Conservation (phyloP, 2,113 vertebrate species). For the Lagenorhynchus albirostris region DNA sequence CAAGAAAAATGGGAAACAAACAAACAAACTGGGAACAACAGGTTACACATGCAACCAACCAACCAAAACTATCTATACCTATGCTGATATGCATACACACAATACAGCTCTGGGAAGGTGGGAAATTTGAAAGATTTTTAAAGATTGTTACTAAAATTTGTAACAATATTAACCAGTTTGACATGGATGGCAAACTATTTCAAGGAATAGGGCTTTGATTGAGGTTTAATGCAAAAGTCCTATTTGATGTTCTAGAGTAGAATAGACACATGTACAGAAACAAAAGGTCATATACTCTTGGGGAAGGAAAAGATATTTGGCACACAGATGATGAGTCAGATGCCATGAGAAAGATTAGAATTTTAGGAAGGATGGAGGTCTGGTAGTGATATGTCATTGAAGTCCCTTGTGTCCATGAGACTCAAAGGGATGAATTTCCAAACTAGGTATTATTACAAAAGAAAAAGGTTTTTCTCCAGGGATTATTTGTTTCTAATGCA, state of each 20-base stretch:
- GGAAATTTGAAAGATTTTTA: not conserved
- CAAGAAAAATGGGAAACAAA: not conserved
- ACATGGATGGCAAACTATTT: not conserved
- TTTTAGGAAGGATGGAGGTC: not conserved
- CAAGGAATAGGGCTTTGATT: not conserved
- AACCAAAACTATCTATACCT: no score
- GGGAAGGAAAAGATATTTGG: not conserved
- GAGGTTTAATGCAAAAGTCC: not conserved
- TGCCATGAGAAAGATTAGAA: not conserved
- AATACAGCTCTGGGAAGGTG: not conserved
- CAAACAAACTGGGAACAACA: not conserved
- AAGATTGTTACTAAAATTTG: not conserved
- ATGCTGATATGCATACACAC: accelerated
- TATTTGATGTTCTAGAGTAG: not conserved
- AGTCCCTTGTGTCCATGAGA: not conserved
- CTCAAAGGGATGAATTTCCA: not conserved
- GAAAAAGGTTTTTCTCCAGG: not conserved
- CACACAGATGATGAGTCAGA: not conserved
- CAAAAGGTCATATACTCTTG: not conserved
- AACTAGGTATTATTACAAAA: not conserved
- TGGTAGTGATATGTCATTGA: not conserved
- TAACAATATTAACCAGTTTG: not conserved
- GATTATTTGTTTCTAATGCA: not conserved
- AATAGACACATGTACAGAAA: not conserved
- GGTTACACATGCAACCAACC: not conserved